Conservation (phyloP, 1,140 invertebrate species). For the Drosophila prosaltans region DNA sequence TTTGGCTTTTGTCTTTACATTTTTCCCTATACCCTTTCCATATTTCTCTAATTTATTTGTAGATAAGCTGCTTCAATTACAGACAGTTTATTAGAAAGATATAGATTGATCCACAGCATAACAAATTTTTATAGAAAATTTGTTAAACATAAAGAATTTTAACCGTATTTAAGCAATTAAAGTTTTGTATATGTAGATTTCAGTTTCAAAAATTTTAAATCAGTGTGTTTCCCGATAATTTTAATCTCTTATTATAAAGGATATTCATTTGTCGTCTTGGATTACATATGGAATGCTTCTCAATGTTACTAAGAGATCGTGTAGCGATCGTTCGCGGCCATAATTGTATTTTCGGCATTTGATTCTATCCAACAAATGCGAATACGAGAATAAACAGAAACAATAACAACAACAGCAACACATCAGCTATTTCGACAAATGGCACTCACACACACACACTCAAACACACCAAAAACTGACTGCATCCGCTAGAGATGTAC, state of each 20-base stretch:
- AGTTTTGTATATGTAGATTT: no score
- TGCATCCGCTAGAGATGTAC: constrained; percentile 38
- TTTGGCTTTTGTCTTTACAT: constrained; percentile 1
- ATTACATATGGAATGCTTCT: not conserved
- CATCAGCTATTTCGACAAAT: constrained; percentile 60
- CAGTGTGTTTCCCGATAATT: no score
- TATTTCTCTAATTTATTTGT: no score
- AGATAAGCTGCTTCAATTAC: no score
- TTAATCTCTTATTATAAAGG: not conserved
- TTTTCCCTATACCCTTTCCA: not conserved
- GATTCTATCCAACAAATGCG: constrained; percentile 55
- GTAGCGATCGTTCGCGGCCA: constrained; percentile 58
- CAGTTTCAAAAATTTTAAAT: no score
- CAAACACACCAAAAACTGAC: constrained; percentile 22
- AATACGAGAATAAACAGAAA: constrained; percentile 34
- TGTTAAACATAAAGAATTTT: no score
- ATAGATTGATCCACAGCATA: no score
- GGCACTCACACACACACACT: constrained; percentile 48
- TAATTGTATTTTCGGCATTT: constrained; percentile 78
- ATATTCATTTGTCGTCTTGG: not conserved
- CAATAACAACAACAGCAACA: constrained; percentile 29
- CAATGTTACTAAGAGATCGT: constrained; percentile 47
- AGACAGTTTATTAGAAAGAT: no score
- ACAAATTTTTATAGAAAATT: no score
- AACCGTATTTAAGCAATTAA: no score